Evolutionary conservation across 2,888 invertebrate genomes (phyloP).

Genomic region (Synergus gifuensis): DNA sequence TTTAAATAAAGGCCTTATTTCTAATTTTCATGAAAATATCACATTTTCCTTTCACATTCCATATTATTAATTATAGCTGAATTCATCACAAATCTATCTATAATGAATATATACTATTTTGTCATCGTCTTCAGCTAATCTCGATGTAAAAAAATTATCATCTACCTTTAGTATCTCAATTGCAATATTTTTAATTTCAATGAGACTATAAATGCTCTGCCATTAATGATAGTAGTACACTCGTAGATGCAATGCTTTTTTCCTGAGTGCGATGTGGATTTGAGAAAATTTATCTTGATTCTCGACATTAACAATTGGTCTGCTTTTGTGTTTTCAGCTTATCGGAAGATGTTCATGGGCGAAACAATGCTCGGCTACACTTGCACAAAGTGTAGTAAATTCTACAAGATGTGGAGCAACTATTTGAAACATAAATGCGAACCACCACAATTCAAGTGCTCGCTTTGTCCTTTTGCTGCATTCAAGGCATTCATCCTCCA

Average conservation of each 20-base stretch:
- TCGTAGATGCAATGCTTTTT: constrained; percentile 39
- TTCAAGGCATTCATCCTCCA: constrained; percentile 77
- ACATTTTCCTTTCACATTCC: not conserved
- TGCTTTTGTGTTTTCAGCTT: constrained; percentile 73
- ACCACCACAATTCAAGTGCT: constrained; percentile 76
- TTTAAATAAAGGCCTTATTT: constrained; percentile 16
- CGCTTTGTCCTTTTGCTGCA: constrained; percentile 75
- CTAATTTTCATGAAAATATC: not conserved
- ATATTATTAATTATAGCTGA: not conserved
- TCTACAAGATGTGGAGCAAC: constrained; percentile 78
- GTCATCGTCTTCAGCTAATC: not conserved
- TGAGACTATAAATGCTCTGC: constrained; percentile 30
- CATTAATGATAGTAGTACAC: constrained; percentile 34
- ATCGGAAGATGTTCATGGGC: constrained; percentile 76
- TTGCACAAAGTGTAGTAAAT: constrained; percentile 77
- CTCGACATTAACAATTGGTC: constrained; percentile 24
- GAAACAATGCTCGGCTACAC: constrained; percentile 77
- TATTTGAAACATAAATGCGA: constrained; percentile 77
- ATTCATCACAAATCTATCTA: no score
- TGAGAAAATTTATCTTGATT: not conserved
- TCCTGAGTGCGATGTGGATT: constrained; percentile 28
- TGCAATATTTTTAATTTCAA: not conserved
- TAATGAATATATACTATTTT: no score
- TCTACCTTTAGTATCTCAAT: not conserved
- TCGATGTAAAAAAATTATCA: not conserved